phyloP scores from a whole-genome alignment of 2,888 invertebrate genomes.

The Platerodrilus igneus region DNA sequence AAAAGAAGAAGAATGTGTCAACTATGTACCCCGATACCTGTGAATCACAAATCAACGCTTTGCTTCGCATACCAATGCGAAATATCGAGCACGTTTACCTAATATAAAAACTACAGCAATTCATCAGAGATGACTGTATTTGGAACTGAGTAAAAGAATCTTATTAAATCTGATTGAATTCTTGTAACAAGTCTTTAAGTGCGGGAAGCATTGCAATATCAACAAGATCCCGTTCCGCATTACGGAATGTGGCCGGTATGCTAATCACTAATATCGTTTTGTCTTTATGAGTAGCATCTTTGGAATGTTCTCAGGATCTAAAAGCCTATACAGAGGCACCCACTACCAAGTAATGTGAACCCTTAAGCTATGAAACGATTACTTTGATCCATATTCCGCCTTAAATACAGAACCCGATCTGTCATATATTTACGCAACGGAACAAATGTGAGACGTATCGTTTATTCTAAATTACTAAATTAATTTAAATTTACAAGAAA shows the following conservation, averaged over 20 bases:
- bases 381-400: too few species aligned
- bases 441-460: too few species aligned
- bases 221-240: conserved; percentile 24
- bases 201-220: conserved; percentile 16
- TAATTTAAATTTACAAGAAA: too few species aligned
- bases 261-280: conserved; percentile 20
- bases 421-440: too few species aligned
- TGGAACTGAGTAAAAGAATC: conserved; percentile 16
- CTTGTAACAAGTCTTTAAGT: conserved; percentile 10
- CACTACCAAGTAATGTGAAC: conserved; percentile 18
- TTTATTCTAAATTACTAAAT: too few species aligned
- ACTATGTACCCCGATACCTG: too few species aligned
- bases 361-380: too few species aligned
- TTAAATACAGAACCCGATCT: too few species aligned
- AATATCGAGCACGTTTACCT: too few species aligned
- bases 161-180: conserved; percentile 15
- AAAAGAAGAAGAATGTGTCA: too few species aligned
- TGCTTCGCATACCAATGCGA: too few species aligned
- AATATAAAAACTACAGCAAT: background rate
- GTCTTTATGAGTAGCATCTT: conserved; percentile 20
- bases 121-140: conserved; percentile 6
- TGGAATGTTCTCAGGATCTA: conserved; percentile 26
- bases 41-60: too few species aligned
- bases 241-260: conserved; percentile 28
- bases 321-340: conserved; percentile 19